A percentile compares a stretch with the other conserved stretches of the same genome.
phyloP scores from a whole-genome alignment of 2,113 vertebrate genomes.

The Malurus cyaneus region DNA sequence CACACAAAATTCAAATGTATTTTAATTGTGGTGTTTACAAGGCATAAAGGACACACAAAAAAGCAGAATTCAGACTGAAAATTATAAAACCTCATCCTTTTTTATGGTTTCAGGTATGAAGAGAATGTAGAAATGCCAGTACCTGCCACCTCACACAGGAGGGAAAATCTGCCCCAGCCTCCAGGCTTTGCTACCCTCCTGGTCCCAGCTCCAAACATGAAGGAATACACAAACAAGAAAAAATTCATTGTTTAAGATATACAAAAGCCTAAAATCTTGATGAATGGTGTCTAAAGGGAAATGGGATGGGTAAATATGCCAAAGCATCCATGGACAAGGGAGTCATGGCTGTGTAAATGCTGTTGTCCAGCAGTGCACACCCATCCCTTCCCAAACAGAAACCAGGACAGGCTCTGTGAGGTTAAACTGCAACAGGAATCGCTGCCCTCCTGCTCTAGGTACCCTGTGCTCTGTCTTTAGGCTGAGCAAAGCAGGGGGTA shows the following conservation, averaged over 20 bases:
- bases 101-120: neutral
- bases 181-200: neutral
- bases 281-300: neutral
- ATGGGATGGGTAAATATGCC: neutral
- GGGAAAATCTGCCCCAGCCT: neutral
- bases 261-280: neutral
- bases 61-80: neutral
- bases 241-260: neutral
- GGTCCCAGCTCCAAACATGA: neutral
- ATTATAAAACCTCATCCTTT: neutral
- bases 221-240: neutral
- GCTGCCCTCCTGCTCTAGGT: neutral
- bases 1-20: neutral
- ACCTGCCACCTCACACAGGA: neutral
- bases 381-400: neutral
- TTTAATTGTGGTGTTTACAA: neutral
- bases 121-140: constrained; percentile 18
- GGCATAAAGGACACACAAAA: neutral
- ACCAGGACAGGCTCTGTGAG: accelerated
- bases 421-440: neutral
- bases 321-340: neutral
- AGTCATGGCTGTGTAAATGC: neutral
- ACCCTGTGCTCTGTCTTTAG: neutral
- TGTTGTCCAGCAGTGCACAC: neutral
- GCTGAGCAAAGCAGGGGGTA: neutral